Base-by-base conservation (phyloP, 2,888 invertebrate species). In the Caenorhabditis macrosperma region DNA sequence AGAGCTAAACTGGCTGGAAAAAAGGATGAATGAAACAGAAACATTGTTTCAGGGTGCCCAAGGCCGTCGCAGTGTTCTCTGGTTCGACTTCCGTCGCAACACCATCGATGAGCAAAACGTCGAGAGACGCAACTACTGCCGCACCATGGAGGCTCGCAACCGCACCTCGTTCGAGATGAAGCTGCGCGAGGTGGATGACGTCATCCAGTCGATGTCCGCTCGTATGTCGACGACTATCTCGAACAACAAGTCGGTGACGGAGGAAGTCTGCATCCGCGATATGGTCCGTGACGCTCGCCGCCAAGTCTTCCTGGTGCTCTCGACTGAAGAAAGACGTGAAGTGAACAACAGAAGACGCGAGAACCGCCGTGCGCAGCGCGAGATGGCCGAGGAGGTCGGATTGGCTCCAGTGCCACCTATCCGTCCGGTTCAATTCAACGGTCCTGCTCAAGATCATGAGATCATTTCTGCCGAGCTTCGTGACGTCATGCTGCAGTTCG, bases 1-100 rank as follows among this genome's bases (percentile, higher is more conserved):
- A 33, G 10, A 33, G 33, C 5, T 5, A 5, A 10, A 33, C 6
- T 10, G 33, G 6, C 6, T 33, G 33, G 33, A 10, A 10, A 10
- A 33, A 33, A 33, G 33, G 33, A 7, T 33, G 5, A 7, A 10
- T 7, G 33, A 33, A 33, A 7, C 33, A 7, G 33, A 33, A 33
- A 33, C n/a, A 33, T 33, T 33, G 33, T 55, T 60, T 24, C 69
- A 71, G 69, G 69, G 54, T 4, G 17, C 54, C 15, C 52, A 71
- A 10, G 6, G 24, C 2, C 10, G 9, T 0, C 52, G 61, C 4
- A 20, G 44, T 5, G 12, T 1, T 1, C 35, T 9, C 0, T 71
- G 69, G 69, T 44, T 26, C n/a, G 61, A 71, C 4, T 60, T 44
- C 22, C 35, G 38, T 10, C 7, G 28, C 17, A 35, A 17, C 26